Evolutionary conservation across 2,797 vertebrate genomes (phyloP).

Genomic region (Mormyrus hasselquistii): DNA sequence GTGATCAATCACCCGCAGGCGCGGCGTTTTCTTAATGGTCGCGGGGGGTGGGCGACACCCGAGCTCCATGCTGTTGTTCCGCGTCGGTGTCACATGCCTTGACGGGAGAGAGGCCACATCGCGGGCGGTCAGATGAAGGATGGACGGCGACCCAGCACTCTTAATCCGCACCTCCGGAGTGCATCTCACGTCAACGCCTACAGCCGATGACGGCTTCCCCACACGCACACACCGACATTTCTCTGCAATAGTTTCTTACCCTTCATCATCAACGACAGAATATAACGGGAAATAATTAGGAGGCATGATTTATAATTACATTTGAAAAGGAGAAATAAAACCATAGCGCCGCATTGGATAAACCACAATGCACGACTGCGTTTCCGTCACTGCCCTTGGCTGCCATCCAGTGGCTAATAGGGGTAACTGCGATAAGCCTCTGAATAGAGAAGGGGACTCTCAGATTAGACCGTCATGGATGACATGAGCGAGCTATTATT

Average conservation of each 20-base stretch:
- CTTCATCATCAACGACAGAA: background rate
- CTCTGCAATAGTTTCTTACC: background rate
- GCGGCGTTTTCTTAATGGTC: background rate
- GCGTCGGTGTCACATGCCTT: background rate
- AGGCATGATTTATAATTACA: background rate
- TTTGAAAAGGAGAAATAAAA: background rate
- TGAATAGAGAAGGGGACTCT: background rate
- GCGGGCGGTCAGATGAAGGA: background rate
- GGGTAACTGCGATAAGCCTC: conserved; percentile 46
- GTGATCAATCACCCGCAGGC: background rate
- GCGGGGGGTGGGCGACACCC: background rate
- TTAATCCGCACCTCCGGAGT: background rate
- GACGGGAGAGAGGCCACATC: background rate
- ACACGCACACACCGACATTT: background rate
- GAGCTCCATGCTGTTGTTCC: background rate
- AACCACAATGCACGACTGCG: background rate
- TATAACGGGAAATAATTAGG: background rate
- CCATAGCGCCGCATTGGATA: background rate
- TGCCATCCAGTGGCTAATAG: conserved; percentile 56
- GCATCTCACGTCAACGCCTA: background rate
- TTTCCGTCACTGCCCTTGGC: conserved; percentile 46
- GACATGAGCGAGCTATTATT: background rate
- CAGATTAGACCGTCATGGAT: background rate
- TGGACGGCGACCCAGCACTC: background rate
- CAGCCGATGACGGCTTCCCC: background rate